Conservation (phyloP, 1,140 invertebrate species). For the Lordiphosa collinella region DNA sequence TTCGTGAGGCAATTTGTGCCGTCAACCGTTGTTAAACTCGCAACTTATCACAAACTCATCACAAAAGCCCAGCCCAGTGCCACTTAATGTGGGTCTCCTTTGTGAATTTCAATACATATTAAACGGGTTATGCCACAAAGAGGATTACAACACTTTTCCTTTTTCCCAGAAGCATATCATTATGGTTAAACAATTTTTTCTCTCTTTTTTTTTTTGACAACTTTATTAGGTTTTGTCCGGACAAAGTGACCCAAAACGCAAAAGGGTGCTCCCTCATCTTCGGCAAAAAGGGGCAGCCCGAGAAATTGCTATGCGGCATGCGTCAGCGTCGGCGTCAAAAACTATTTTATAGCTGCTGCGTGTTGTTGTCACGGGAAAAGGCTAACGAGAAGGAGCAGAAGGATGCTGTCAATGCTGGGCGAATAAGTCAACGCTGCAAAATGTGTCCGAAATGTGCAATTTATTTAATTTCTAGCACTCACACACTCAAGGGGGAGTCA, state of each 20-base stretch:
- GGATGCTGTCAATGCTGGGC: conserved; percentile 9
- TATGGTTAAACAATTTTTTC: conserved; percentile 73
- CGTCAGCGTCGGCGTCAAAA: conserved; percentile 68
- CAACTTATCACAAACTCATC: conserved; percentile 72
- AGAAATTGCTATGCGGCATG: conserved; percentile 73
- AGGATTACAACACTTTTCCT: conserved; percentile 73
- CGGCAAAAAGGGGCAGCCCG: conserved; percentile 24
- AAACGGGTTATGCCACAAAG: conserved; percentile 73
- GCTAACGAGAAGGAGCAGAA: conserved; percentile 36
- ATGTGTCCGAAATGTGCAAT: conserved; percentile 75
- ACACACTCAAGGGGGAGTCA: conserved; percentile 28
- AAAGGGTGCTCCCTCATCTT: conserved; percentile 18
- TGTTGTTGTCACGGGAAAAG: conserved; percentile 60
- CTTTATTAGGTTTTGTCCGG: conserved; percentile 63
- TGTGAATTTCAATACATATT: conserved; percentile 74
- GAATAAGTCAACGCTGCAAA: conserved; percentile 75
- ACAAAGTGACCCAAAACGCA: conserved; percentile 41
- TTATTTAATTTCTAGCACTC: conserved; percentile 71
- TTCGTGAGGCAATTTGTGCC: conserved; percentile 54
- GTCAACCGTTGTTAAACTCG: conserved; percentile 71
- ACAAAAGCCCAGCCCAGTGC: conserved; percentile 35
- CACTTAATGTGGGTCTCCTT: conserved; percentile 67
- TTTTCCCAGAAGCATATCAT: conserved; percentile 63
- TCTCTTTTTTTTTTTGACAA: conserved; percentile 47
- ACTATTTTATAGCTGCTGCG: conserved; percentile 75